A percentile compares a stretch with the other conserved stretches of the same genome.
Evolutionary conservation across 1,140 invertebrate genomes (phyloP).

Genomic region (Drosophila ohnishii): DNA sequence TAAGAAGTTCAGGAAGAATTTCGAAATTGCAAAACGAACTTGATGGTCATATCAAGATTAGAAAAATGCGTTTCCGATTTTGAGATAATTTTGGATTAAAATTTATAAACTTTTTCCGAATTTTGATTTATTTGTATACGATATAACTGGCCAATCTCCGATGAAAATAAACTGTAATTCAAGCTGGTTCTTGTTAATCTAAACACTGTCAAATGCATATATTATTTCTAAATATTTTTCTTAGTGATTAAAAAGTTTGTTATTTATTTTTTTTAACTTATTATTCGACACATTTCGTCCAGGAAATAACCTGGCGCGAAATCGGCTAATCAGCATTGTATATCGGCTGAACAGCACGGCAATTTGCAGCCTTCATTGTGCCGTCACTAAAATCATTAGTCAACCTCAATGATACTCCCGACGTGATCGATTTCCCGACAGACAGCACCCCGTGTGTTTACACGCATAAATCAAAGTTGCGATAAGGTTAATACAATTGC

Average conservation of each 20-base stretch:
- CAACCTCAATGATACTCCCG: slow-evolving; percentile 13
- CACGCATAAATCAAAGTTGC: slow-evolving; percentile 67
- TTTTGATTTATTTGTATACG: too few species aligned
- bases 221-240: not conserved
- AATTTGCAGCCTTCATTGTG: slow-evolving; percentile 6
- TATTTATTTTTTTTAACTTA: not conserved
- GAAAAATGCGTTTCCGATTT: too few species aligned
- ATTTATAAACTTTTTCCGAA: too few species aligned
- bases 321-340: slow-evolving; percentile 16
- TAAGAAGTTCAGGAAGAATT: too few species aligned
- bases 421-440: slow-evolving; percentile 34
- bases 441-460: slow-evolving; percentile 43
- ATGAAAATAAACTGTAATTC: too few species aligned
- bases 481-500: slow-evolving; percentile 75
- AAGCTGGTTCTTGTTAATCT: too few species aligned
- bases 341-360: not conserved
- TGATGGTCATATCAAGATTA: too few species aligned
- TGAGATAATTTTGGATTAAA: too few species aligned
- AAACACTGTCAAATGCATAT: too few species aligned
- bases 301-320: not conserved
- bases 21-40: too few species aligned
- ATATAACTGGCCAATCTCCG: too few species aligned
- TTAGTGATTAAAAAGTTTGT: not conserved
- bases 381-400: slow-evolving; percentile 40
- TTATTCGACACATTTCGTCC: not conserved